Conservation (phyloP, 1,140 invertebrate species). For the Nasonia vitripennis region DNA sequence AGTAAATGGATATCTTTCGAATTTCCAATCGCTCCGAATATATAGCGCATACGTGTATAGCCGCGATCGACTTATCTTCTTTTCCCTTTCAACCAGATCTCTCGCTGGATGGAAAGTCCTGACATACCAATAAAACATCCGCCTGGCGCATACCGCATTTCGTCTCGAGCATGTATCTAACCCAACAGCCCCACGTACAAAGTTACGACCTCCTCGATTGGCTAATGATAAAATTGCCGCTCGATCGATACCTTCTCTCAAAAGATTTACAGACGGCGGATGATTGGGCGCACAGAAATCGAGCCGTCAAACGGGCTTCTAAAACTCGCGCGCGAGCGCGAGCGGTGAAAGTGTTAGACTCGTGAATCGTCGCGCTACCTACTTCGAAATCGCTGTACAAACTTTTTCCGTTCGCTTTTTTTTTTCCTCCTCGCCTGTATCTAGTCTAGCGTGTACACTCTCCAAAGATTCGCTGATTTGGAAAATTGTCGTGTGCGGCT, state of each 20-base stretch:
- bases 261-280: constrained; percentile 6
- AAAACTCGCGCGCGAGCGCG: neutral
- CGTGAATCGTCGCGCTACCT: neutral
- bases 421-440: neutral
- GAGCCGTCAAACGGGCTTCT: constrained; percentile 14
- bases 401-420: constrained; percentile 8
- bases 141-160: neutral
- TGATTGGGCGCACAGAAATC: neutral
- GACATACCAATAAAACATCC: neutral
- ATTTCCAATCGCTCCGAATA: too few species aligned
- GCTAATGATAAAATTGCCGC: constrained; percentile 27
- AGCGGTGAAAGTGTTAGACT: constrained; percentile 30
- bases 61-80: neutral
- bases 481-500: constrained; percentile 20
- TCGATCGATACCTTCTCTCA: neutral
- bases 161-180: neutral
- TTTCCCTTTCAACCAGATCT: neutral
- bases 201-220: constrained; percentile 31
- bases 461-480: constrained; percentile 6
- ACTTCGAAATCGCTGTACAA: constrained; percentile 9
- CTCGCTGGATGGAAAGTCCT: neutral
- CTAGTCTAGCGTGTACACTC: neutral
- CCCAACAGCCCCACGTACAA: neutral
- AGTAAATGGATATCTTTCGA: too few species aligned
- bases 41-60: too few species aligned